Base-by-base conservation (phyloP, 2,113 vertebrate genomes). In the Sylvia atricapilla region DNA sequence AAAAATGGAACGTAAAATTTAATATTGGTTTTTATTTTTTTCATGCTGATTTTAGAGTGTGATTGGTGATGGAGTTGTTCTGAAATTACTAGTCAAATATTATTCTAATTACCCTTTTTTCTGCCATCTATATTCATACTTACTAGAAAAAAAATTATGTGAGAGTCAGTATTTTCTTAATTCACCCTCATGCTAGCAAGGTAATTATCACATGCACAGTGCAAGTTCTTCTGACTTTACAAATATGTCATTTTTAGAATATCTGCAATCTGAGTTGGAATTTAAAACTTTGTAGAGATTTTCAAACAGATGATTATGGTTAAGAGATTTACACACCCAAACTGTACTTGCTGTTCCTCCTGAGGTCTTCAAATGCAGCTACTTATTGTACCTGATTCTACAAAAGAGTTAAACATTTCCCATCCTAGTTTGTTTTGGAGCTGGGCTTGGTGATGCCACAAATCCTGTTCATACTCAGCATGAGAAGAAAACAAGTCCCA, bases 21-120 rank as follows among this genome's bases (percentile, higher is more conserved):
- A 52, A 35, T 60, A 10, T 11, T 0, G 0, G 2, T 5, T 30
- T 70, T 37, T 17, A 8, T 49, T 19, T 33, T 37, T 43, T 35
- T 28, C 4, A 14, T 3, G 2, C 5, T 19, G 13, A n/a, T n/a
- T 85, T 74, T 62, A 43, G 19, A 37, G 21, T 49, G 37, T 24
- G 8, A n/a, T 78, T 8, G 16, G 6, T 28, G 15, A 39, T 15
- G 8, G 15, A 58, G 7, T 18, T 75, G 49, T 62, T 75, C 10
- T 73, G 33, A 76, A 86, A 80, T 56, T 35, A 39, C 3, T 52
- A 22, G 64, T 41, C 4, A 73, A 60, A 33, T 52, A 33, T 33
- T 59, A 35, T 73, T 76, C 60, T 1, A 83, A 43, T 84, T 80
- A 31, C 1, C 0, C 21, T 73, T 77, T 73, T 37, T 60, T 17